These are phyloP conservation scores for Andrena chrysosceles DNA, from an alignment of 2,888 invertebrate species.

Conservation along the genomic window DNA sequence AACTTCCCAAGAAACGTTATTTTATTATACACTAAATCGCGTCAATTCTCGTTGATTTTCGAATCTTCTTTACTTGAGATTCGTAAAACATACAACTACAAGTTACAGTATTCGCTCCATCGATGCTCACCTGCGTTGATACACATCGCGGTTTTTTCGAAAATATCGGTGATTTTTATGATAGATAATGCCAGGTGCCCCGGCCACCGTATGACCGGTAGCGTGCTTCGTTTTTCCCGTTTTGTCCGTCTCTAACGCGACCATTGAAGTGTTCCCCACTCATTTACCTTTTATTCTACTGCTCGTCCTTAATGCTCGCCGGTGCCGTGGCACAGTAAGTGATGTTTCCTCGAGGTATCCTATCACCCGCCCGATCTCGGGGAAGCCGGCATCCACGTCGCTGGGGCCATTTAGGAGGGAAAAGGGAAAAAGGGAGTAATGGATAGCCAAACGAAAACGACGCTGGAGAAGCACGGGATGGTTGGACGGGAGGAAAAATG, in stretches of 20 bases:
- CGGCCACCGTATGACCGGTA: neutral
- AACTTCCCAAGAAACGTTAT: no score
- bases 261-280: neutral
- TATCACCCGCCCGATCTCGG: slow-evolving; percentile 3
- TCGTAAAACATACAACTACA: no score
- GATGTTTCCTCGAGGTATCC: slow-evolving; percentile 8
- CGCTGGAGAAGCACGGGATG: neutral
- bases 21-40: no score
- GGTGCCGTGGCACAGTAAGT: neutral
- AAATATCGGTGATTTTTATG: neutral
- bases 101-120: no score
- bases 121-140: no score
- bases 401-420: neutral
- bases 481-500: neutral
- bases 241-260: neutral
- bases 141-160: neutral
- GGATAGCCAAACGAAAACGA: neutral
- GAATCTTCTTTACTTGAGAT: no score
- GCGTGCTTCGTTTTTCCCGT: neutral
- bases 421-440: neutral
- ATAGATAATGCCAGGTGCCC: neutral
- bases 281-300: neutral
- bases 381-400: neutral
- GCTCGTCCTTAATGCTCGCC: neutral
- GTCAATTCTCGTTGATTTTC: no score